phyloP scores from a whole-genome alignment of 1,140 invertebrate species.

The Campodea augens region DNA sequence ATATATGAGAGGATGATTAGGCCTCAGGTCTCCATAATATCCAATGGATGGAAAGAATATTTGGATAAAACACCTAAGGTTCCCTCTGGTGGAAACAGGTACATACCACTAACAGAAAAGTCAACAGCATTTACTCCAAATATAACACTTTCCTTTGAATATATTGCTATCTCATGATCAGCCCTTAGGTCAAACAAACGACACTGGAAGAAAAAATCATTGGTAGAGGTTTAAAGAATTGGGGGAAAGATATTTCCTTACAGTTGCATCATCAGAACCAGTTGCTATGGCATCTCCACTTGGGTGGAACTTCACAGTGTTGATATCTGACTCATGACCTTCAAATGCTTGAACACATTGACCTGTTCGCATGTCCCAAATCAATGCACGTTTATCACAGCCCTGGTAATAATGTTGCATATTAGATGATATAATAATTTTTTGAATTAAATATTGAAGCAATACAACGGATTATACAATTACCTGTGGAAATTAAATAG shows the following conservation, averaged over 20 bases:
- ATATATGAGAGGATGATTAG: no score
- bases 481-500: no score
- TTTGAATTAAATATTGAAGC: no score
- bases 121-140: constrained; percentile 98
- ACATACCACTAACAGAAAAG: constrained; percentile 80
- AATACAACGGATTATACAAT: no score
- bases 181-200: constrained; percentile 93
- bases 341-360: constrained; percentile 98
- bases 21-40: no score
- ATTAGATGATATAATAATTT: no score
- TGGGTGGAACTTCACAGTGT: constrained; percentile 97
- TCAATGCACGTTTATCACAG: constrained; percentile 89
- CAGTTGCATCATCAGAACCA: constrained; percentile 92
- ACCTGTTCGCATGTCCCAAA: constrained; percentile 98
- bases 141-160: constrained; percentile 92
- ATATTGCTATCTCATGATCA: constrained; percentile 91
- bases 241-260: constrained; percentile 24
- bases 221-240: constrained; percentile 6
- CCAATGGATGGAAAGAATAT: no score
- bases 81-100: no score
- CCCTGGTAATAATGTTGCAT: constrained; percentile 37
- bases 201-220: constrained; percentile 44
- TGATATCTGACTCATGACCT: constrained; percentile 95
- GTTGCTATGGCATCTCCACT: constrained; percentile 96
- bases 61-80: neutral